Evolutionary conservation across 2,888 invertebrate genomes (phyloP).

Genomic region (Drosophila recens): DNA sequence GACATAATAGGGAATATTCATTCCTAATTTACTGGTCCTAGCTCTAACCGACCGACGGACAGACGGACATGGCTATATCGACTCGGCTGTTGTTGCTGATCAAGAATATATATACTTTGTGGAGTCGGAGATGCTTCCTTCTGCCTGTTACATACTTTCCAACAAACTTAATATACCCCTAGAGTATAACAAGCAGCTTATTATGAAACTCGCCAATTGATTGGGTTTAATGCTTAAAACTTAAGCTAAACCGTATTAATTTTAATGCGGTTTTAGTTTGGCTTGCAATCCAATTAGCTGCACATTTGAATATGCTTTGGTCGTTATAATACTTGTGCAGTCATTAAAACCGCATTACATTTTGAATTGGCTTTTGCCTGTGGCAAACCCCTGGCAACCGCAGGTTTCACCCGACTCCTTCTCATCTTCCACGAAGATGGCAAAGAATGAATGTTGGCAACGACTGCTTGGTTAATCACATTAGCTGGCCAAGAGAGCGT

Average conservation of each 20-base stretch:
- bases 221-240: background rate
- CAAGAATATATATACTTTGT: no score
- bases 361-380: conserved; percentile 6
- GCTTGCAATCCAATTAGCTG: conserved; percentile 30
- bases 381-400: background rate
- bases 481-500: conserved; percentile 32
- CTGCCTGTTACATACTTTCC: no score
- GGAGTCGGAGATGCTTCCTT: no score
- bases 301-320: conserved; percentile 8
- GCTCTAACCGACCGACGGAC: no score
- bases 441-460: conserved; percentile 8
- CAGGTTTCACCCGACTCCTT: background rate
- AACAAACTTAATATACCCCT: no score
- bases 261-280: background rate
- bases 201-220: background rate
- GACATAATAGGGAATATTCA: no score
- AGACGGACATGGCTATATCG: no score
- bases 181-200: background rate
- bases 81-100: no score
- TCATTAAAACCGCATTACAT: conserved; percentile 54
- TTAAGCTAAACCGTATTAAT: conserved; percentile 4
- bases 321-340: conserved; percentile 8
- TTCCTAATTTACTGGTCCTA: no score
- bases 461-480: conserved; percentile 48
- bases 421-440: background rate